Percentiles rank a stretch among this genome's conserved stretches.
Evolutionary conservation across 2,113 vertebrate species (phyloP).

Genomic region (Ancistrus triradiatus): DNA sequence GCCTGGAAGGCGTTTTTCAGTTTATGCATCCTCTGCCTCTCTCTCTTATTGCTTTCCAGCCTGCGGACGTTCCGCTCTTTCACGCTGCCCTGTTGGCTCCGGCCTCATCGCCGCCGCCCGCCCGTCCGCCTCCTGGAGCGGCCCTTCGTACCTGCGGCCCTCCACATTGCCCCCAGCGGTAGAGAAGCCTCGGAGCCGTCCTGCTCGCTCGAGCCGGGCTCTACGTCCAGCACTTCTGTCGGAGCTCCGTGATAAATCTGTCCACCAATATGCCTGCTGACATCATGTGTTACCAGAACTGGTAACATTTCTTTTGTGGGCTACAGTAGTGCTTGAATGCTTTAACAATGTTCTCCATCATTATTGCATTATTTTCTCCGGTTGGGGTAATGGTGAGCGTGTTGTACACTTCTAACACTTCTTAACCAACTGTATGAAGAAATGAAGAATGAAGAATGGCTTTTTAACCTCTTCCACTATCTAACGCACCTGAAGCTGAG

Average conservation of each 20-base stretch:
- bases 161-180: slow-evolving; percentile 59
- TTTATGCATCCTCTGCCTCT: slow-evolving; percentile 97
- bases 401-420: too few species aligned
- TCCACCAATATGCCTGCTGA: slow-evolving; percentile 12
- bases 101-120: slow-evolving; percentile 54
- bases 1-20: slow-evolving; percentile 98
- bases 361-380: not conserved
- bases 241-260: slow-evolving; percentile 31
- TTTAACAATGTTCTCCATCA: slow-evolving; percentile 2
- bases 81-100: slow-evolving; percentile 54
- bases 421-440: too few species aligned
- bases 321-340: slow-evolving; percentile 30
- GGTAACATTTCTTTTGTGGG: slow-evolving; percentile 12
- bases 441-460: too few species aligned
- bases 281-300: not conserved
- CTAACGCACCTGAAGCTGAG: too few species aligned
- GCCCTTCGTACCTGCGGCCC: slow-evolving; percentile 17
- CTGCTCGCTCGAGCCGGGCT: slow-evolving; percentile 68
- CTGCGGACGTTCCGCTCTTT: slow-evolving; percentile 82
- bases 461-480: too few species aligned
- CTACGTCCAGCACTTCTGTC: slow-evolving; percentile 50
- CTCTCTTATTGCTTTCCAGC: slow-evolving; percentile 92
- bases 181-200: slow-evolving; percentile 74
- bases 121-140: slow-evolving; percentile 15
- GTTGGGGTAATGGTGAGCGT: too few species aligned